Conservation (phyloP, 1,140 invertebrate species). For the Zaprionus lachaisei region DNA sequence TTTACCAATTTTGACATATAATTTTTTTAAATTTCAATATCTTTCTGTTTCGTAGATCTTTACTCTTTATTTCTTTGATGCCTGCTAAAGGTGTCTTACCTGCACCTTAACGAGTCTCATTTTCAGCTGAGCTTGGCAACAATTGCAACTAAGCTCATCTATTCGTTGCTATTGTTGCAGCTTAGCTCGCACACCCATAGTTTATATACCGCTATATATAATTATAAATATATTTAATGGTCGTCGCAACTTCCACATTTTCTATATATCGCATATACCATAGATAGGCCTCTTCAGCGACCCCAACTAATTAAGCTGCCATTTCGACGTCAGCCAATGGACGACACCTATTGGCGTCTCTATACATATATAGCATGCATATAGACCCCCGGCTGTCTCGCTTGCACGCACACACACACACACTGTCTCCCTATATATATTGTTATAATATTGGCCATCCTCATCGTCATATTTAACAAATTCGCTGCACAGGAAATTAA, state of each 20-base stretch:
- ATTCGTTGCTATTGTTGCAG: background rate
- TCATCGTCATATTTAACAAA: conserved; percentile 47
- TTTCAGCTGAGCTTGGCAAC: background rate
- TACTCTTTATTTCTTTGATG: background rate
- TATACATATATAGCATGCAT: background rate
- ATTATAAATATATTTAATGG: conserved; percentile 4
- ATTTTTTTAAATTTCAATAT: background rate
- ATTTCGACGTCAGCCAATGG: conserved; percentile 35
- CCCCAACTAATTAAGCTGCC: conserved; percentile 42
- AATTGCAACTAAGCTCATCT: conserved; percentile 6
- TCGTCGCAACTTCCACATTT: background rate
- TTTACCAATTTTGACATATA: background rate
- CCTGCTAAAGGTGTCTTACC: conserved; percentile 1
- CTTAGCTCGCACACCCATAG: background rate
- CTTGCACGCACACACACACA: conserved; percentile 7
- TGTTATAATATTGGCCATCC: conserved; percentile 43
- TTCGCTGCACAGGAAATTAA: conserved; percentile 60
- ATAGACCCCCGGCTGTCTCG: conserved; percentile 12
- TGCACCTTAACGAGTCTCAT: conserved; percentile 1
- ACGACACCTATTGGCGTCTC: conserved; percentile 1
- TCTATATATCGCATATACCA: conserved; percentile 11
- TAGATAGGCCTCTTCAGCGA: conserved; percentile 2
- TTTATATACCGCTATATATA: background rate
- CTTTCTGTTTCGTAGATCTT: background rate
- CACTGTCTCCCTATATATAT: background rate